phyloP scores from a whole-genome alignment of 2,797 vertebrate species.

The Onychomys arenicola region DNA sequence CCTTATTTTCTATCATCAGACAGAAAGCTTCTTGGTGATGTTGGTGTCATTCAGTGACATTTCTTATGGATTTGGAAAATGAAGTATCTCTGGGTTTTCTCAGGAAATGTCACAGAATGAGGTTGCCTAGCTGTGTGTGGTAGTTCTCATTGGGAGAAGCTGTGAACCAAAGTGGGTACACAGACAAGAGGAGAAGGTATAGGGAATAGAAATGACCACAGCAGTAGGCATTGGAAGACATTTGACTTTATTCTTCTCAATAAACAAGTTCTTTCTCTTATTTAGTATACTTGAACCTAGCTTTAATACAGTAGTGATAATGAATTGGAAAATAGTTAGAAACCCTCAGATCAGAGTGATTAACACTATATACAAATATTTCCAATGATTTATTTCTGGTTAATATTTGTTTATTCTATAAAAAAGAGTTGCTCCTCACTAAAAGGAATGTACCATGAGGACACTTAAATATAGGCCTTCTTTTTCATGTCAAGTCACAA shows the following conservation, averaged over 20 bases:
- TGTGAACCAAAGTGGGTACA: background rate
- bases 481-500: background rate
- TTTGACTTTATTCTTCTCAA: background rate
- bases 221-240: background rate
- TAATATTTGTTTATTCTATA: background rate
- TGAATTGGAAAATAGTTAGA: background rate
- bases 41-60: background rate
- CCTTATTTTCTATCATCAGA: background rate
- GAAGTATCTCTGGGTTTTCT: background rate
- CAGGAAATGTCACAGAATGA: background rate
- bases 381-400: background rate
- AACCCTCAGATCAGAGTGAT: background rate
- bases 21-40: slow-evolving; percentile 25
- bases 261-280: background rate
- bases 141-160: background rate
- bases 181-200: background rate
- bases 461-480: background rate
- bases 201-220: background rate
- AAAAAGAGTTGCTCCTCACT: background rate
- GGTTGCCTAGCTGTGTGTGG: background rate
- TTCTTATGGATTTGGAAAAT: slow-evolving; percentile 19
- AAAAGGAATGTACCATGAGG: background rate
- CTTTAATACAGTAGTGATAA: background rate
- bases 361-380: background rate
- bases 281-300: background rate